Conservation (phyloP, 1,140 invertebrate species). For the Onthophagus taurus region DNA sequence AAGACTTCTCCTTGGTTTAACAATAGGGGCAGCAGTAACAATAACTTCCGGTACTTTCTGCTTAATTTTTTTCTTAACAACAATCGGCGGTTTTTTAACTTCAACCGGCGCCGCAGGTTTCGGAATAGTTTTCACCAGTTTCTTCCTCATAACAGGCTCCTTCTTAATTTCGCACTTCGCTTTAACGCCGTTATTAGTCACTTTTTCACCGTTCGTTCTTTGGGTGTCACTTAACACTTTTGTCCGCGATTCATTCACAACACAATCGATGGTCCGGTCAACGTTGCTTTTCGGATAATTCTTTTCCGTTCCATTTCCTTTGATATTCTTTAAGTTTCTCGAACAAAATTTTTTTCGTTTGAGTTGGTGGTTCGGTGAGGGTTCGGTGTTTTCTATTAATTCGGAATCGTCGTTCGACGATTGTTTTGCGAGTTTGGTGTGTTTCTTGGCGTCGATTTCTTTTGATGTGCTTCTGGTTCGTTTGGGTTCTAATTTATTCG, state of each 20-base stretch:
- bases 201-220: constrained; percentile 7
- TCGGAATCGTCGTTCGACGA: constrained; percentile 21
- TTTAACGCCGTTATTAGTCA: constrained; percentile 11
- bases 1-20: constrained; percentile 36
- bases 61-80: constrained; percentile 22
- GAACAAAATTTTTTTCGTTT: constrained; percentile 27
- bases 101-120: constrained; percentile 10
- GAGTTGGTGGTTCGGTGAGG: constrained; percentile 17
- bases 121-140: constrained; percentile 14
- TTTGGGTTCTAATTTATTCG: constrained; percentile 24
- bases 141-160: constrained; percentile 1
- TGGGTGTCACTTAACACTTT: constrained; percentile 9
- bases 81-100: constrained; percentile 12
- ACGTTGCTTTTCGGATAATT: constrained; percentile 46
- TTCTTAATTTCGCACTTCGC: constrained; percentile 42
- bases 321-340: constrained; percentile 19
- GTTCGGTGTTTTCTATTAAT: constrained; percentile 28
- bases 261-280: constrained; percentile 40
- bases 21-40: constrained; percentile 36
- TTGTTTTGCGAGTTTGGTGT: too few species aligned
- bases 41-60: constrained; percentile 37
- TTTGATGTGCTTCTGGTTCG: constrained; percentile 35
- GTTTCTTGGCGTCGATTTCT: constrained; percentile 24
- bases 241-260: constrained; percentile 28
- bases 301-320: constrained; percentile 38